These are phyloP conservation scores for Campylomormyrus tamandua DNA, from an alignment of 2,113 vertebrate genomes.

Conservation along the genomic window DNA sequence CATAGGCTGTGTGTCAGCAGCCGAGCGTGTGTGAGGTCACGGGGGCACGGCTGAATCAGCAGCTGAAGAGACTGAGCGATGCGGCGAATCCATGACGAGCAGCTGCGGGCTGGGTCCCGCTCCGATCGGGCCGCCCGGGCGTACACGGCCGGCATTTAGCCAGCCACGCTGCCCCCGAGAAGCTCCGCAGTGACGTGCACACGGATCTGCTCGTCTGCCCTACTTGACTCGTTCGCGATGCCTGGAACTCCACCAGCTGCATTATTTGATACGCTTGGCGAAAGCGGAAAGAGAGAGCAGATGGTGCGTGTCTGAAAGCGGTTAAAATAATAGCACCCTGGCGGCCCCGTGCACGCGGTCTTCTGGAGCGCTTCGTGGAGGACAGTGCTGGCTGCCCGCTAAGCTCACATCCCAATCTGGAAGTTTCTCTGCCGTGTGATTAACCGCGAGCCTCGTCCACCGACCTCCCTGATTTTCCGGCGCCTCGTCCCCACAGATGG, in stretches of 20 bases:
- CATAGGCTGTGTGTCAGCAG: neutral
- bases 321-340: neutral
- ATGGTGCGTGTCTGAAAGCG: neutral
- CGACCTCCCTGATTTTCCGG: neutral
- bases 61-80: neutral
- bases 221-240: neutral
- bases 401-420: neutral
- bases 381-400: neutral
- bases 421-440: neutral
- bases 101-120: neutral
- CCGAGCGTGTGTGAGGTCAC: neutral
- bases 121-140: too few relatives aligned
- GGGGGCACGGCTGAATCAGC: neutral
- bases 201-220: neutral
- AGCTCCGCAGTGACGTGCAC: neutral
- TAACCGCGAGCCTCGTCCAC: neutral
- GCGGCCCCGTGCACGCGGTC: neutral
- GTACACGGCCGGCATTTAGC: neutral
- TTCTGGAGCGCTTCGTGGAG: neutral
- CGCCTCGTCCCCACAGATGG: neutral
- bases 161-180: neutral
- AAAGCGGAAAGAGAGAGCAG: constrained; percentile 7
- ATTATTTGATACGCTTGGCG: neutral
- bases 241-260: neutral
- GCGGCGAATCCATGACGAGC: neutral